These are phyloP conservation scores for Eupithecia subumbrata DNA, from an alignment of 2,888 invertebrate species.

Conservation along the genomic window DNA sequence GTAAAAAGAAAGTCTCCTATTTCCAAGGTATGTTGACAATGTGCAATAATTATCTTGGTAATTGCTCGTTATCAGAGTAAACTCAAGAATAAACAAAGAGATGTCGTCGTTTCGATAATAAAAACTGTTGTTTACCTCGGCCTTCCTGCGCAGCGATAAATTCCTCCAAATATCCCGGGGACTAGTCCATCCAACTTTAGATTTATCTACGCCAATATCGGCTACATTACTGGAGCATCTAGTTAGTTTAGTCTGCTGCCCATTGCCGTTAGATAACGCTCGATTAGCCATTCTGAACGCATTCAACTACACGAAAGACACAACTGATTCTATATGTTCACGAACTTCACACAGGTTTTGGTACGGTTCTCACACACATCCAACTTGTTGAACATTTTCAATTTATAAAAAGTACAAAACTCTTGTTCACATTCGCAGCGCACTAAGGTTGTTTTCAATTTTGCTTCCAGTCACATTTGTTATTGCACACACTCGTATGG, in stretches of 20 bases:
- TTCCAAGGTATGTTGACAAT: background rate
- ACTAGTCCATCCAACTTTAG: conserved; percentile 79
- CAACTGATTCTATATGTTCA: conserved; percentile 47
- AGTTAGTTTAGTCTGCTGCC: conserved; percentile 67
- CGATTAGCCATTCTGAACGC: conserved; percentile 74
- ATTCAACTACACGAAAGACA: conserved; percentile 48
- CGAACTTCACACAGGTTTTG: conserved; percentile 44
- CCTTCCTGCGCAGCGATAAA: conserved; percentile 76
- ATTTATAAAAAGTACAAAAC: conserved; percentile 48
- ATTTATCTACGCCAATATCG: conserved; percentile 71
- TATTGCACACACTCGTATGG: conserved; percentile 49
- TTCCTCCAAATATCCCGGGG: conserved; percentile 81
- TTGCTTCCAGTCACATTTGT: conserved; percentile 50
- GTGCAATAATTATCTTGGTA: background rate
- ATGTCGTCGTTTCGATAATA: background rate
- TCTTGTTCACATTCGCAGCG: conserved; percentile 49
- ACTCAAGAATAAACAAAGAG: background rate
- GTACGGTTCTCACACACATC: conserved; percentile 56
- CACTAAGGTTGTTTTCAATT: conserved; percentile 40
- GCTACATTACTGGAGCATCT: conserved; percentile 78
- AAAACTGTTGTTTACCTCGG: conserved; percentile 62
- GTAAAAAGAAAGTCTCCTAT: background rate
- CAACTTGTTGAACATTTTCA: conserved; percentile 54
- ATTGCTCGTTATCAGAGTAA: background rate
- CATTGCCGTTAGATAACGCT: conserved; percentile 62